These are phyloP conservation scores for Catostylus mosaicus DNA, from an alignment of 30 jellyfish, hydroid and myxozoan genomes.

Conservation along the genomic window DNA sequence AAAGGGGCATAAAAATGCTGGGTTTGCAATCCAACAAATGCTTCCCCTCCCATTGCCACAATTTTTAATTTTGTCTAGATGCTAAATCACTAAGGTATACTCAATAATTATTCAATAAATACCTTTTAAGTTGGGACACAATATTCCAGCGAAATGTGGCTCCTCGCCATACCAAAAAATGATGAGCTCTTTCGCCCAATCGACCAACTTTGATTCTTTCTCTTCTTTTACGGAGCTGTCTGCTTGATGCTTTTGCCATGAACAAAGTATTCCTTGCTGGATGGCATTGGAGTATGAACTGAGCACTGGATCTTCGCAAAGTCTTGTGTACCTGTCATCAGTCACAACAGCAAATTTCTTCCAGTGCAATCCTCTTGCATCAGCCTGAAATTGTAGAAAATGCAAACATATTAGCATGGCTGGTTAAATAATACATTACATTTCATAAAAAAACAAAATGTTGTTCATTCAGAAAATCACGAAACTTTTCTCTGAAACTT, in stretches of 20 bases:
- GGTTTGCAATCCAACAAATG: too few species aligned
- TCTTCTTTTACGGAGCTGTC: slow-evolving; percentile 50
- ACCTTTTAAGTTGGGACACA: slow-evolving; percentile 77
- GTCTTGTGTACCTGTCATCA: slow-evolving; percentile 41
- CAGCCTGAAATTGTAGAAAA: slow-evolving; percentile 72
- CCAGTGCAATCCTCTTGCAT: slow-evolving; percentile 93
- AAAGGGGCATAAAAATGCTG: too few species aligned
- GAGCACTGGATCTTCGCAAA: slow-evolving; percentile 89
- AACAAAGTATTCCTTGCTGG: slow-evolving; percentile 79
- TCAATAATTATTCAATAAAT: too few species aligned
- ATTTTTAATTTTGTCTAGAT: too few species aligned
- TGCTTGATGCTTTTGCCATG: slow-evolving; percentile 71
- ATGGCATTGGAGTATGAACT: slow-evolving; percentile 80
- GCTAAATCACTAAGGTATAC: too few species aligned
- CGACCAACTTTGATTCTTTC: slow-evolving; percentile 36
- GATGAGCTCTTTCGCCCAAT: slow-evolving; percentile 72
- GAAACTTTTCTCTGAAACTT: too few species aligned
- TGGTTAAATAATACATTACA: too few species aligned
- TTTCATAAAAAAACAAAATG: too few species aligned
- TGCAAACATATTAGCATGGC: too few species aligned
- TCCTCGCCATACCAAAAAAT: slow-evolving; percentile 97
- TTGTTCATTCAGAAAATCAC: too few species aligned
- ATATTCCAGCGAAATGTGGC: slow-evolving; percentile 73
- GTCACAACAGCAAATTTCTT: slow-evolving; percentile 64
- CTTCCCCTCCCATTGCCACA: too few species aligned